A percentile compares a stretch with the other conserved stretches of the same genome.
Evolutionary conservation across 2,113 vertebrate species (phyloP).

Genomic region (Regulus satrapa): DNA sequence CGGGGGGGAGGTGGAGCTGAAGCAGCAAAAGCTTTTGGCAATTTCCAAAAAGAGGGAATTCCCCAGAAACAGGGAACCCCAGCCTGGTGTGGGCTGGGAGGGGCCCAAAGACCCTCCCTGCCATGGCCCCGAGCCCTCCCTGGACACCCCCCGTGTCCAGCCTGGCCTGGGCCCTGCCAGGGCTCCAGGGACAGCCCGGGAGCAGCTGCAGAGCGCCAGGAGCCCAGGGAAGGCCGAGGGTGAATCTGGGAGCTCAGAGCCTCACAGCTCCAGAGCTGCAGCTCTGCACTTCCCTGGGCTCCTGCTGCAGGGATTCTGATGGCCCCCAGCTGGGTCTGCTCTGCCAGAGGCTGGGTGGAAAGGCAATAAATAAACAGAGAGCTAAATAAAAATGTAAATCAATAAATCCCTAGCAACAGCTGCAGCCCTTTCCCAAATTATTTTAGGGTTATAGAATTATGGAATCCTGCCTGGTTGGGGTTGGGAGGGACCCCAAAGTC

Average conservation of each 20-base stretch:
- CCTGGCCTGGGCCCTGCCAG: background rate
- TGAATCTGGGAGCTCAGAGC: background rate
- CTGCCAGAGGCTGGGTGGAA: background rate
- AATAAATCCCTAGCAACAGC: background rate
- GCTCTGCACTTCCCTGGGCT: background rate
- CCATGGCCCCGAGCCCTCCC: background rate
- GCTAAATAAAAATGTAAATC: background rate
- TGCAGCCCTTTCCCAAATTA: background rate
- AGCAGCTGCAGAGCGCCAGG: background rate
- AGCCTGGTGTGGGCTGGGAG: background rate
- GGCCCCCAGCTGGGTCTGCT: background rate
- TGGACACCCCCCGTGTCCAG: background rate
- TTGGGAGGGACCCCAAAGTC: background rate
- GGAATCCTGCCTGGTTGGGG: background rate
- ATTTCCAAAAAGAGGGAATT: background rate
- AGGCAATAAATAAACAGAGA: background rate
- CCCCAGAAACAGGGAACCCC: background rate
- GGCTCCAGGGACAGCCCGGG: accelerated
- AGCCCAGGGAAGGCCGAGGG: background rate
- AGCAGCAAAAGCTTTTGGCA: background rate
- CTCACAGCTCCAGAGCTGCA: background rate
- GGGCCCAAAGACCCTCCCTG: accelerated
- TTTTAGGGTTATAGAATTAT: background rate
- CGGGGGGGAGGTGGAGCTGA: accelerated
- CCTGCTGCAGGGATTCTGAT: background rate